Conservation (phyloP, 2,888 invertebrate genomes). For the Tiphia femorata region DNA sequence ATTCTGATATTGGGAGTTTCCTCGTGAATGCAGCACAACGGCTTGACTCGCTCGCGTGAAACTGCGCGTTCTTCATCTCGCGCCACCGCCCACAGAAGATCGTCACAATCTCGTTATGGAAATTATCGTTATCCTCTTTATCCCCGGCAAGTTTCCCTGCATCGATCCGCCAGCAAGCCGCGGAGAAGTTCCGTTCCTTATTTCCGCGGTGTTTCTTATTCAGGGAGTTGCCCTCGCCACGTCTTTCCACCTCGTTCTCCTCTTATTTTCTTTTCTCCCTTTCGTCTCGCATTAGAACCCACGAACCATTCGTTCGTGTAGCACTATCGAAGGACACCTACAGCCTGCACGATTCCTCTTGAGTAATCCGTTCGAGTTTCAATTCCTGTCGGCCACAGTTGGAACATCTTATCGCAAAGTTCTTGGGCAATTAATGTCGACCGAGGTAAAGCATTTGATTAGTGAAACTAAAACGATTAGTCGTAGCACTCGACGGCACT, state of each 20-base stretch:
- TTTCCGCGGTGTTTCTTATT: background rate
- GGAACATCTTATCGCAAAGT: background rate
- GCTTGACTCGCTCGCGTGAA: background rate
- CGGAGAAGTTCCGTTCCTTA: background rate
- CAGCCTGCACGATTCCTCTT: background rate
- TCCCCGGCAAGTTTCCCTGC: background rate
- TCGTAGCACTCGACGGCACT: too few species aligned
- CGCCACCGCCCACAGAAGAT: background rate
- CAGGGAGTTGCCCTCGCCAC: background rate
- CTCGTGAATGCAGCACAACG: too few species aligned
- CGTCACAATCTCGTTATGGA: background rate
- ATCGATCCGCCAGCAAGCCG: background rate
- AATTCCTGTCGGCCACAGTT: background rate
- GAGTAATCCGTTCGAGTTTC: background rate
- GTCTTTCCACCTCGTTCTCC: background rate
- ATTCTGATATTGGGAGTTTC: too few species aligned
- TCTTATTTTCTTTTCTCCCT: background rate
- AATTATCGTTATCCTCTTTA: background rate
- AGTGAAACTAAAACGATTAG: too few species aligned
- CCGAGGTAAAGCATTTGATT: too few species aligned
- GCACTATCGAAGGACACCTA: too few species aligned
- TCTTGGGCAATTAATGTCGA: too few species aligned
- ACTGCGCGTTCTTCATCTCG: background rate
- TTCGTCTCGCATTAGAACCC: background rate
- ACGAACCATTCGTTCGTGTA: too few species aligned